A percentile compares a stretch with the other conserved stretches of the same genome.
These are phyloP conservation scores for human DNA, from an alignment of 2,113 vertebrate species.

Conservation along the genomic window GRCh38 chr11:115757501-115758000, in stretches of 20 bases:
- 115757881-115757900: background rate
- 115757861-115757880: background rate
- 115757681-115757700: no score
- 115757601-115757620: no score
- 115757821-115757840: conserved; percentile 11
- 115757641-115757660: no score
- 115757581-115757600: no score
- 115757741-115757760: background rate
- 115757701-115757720: background rate
- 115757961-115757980: background rate
- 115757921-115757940: no score
- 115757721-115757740: background rate
- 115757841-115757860: conserved; percentile 47
- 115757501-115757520: no score
- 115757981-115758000: background rate
- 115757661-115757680: no score
- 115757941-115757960: background rate
- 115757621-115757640: no score
- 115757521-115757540: no score
- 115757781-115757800: background rate
- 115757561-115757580: no score
- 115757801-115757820: background rate
- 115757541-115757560: no score
- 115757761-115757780: conserved; percentile 30
- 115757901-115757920: background rate